Conservation (phyloP, 2,797 vertebrate genomes). For the Falco berigora region DNA sequence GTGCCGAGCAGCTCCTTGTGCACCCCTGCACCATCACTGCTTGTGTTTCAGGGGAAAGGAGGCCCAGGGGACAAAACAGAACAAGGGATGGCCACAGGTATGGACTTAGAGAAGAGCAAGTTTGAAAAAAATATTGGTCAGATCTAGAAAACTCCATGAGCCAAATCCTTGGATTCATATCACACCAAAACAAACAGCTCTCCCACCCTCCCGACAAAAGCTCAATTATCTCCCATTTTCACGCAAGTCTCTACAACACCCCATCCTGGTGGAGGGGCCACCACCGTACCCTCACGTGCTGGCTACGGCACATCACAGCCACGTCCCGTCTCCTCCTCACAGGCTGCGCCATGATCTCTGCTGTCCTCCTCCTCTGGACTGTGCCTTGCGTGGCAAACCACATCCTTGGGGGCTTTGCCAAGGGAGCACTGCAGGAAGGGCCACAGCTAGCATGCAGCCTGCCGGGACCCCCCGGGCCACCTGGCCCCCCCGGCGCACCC, state of each 20-base stretch:
- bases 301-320: neutral
- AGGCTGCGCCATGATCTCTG: constrained; percentile 79
- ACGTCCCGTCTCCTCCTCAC: neutral
- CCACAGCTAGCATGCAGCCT: constrained; percentile 87
- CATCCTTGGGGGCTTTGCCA: constrained; percentile 62
- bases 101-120: neutral
- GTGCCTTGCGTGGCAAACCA: constrained; percentile 77
- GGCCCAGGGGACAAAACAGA: neutral
- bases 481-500: constrained; percentile 78
- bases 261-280: rapidly evolving
- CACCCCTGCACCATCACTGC: neutral
- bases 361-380: constrained; percentile 75
- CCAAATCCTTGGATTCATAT: neutral
- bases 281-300: rapidly evolving
- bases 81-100: neutral
- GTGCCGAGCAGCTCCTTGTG: neutral
- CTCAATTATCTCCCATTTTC: neutral
- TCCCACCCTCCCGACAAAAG: neutral
- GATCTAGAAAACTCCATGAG: neutral
- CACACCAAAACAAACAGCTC: neutral
- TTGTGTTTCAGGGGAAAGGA: neutral
- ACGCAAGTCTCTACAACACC: neutral
- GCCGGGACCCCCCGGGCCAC: constrained; percentile 84
- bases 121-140: neutral
- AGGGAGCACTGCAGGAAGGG: constrained; percentile 71